phyloP scores from a whole-genome alignment of 2,797 vertebrate species.

The Tamandua tetradactyla region DNA sequence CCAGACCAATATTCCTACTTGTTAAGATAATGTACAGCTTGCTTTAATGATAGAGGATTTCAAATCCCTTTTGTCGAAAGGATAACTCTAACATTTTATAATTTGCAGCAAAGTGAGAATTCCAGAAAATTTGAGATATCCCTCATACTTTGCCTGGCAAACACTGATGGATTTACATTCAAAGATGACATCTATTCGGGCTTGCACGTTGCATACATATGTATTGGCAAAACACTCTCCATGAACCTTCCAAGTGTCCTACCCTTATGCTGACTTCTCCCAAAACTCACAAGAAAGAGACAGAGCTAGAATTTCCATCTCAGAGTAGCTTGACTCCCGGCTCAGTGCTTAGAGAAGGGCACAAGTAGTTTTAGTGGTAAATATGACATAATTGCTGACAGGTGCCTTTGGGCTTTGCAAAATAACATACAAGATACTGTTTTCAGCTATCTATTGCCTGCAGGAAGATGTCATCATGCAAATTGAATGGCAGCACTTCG shows the following conservation, averaged over 20 bases:
- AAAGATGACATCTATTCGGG: background rate
- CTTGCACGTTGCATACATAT: constrained; percentile 1
- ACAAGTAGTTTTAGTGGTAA: constrained; percentile 42
- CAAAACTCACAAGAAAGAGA: constrained; percentile 13
- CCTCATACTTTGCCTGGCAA: background rate
- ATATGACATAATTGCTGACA: constrained; percentile 57
- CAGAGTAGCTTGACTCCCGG: background rate
- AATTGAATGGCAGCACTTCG: background rate
- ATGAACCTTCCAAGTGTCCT: constrained; percentile 31
- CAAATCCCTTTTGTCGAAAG: constrained; percentile 31
- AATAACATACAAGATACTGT: constrained; percentile 26
- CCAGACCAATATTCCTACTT: background rate
- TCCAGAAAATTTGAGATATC: constrained; percentile 29
- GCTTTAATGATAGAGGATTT: constrained; percentile 36
- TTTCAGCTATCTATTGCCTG: constrained; percentile 26
- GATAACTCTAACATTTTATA: background rate
- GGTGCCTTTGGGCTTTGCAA: constrained; percentile 30
- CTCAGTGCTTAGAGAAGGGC: background rate
- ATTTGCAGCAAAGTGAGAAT: constrained; percentile 51
- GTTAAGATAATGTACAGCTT: background rate
- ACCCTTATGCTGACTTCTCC: background rate
- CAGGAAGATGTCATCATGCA: background rate
- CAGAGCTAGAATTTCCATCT: background rate
- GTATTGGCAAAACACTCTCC: constrained; percentile 40
- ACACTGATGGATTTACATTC: constrained; percentile 20